Conservation (phyloP, 35 echinoderm and acorn worm genomes). For the Heliocidaris erythrogramma region DNA sequence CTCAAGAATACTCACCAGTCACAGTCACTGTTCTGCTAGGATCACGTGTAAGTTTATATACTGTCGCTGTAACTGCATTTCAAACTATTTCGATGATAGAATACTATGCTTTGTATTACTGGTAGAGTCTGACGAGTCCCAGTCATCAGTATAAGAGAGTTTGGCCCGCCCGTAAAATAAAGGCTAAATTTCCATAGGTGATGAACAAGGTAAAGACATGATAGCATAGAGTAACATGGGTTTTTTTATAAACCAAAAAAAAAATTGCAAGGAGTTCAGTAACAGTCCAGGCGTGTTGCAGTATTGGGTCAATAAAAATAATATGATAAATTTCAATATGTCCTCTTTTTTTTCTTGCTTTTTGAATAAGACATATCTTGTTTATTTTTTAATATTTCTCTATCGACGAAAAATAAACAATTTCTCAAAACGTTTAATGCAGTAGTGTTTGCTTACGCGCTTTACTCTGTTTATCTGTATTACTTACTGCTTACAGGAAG, state of each 20-base stretch:
- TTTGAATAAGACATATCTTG: neutral
- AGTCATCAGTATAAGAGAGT: neutral
- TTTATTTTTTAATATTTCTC: neutral
- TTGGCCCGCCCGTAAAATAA: neutral
- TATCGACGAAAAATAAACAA: neutral
- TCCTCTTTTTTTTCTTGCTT: neutral
- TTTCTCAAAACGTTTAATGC: neutral
- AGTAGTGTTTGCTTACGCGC: no score
- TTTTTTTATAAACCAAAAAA: no score
- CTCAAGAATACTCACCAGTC: neutral
- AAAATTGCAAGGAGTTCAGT: neutral
- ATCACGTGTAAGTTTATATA: neutral
- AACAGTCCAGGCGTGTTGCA: neutral
- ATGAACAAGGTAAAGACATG: neutral
- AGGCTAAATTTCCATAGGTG: neutral
- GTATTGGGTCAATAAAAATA: neutral
- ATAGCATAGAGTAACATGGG: neutral
- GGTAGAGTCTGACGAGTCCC: neutral
- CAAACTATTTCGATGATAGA: no score
- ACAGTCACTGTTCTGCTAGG: neutral
- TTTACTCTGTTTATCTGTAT: neutral
- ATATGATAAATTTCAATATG: neutral
- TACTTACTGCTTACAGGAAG: neutral
- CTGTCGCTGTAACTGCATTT: neutral
- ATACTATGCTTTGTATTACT: neutral